Evolutionary conservation across 2,113 vertebrate species (phyloP).

Genomic region (Ictidomys tridecemlineatus): DNA sequence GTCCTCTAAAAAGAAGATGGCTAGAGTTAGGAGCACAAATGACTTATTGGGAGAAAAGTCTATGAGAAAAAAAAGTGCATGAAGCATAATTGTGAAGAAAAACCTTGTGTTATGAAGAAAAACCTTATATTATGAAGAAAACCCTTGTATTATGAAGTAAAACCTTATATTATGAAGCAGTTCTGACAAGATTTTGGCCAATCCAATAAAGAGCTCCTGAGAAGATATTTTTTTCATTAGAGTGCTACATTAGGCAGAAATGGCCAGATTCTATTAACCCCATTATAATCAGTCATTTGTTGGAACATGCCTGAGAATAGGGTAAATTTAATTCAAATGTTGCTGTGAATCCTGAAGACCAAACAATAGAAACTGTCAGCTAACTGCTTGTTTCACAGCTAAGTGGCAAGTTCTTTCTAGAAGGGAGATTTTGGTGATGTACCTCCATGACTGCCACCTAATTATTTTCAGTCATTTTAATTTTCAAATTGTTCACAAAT

Average conservation of each 20-base stretch:
- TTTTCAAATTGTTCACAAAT: neutral
- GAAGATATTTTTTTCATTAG: neutral
- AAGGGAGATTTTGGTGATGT: neutral
- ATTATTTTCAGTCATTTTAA: slow-evolving; percentile 1
- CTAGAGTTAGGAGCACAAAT: neutral
- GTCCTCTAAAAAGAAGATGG: neutral
- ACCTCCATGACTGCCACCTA: neutral
- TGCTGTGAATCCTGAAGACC: neutral
- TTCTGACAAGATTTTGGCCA: neutral
- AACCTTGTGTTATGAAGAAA: neutral
- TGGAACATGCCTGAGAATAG: neutral
- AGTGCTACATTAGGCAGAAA: neutral
- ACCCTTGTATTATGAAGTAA: neutral
- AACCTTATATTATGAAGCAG: neutral
- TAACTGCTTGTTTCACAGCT: neutral
- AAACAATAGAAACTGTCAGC: neutral
- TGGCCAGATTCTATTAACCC: neutral
- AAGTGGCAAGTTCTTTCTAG: slow-evolving; percentile 12
- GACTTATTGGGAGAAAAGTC: neutral
- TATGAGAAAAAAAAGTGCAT: neutral
- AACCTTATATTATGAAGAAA: no score
- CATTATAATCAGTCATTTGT: neutral
- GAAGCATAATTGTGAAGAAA: neutral
- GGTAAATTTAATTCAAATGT: neutral
- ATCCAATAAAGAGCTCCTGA: neutral